Base-by-base conservation (phyloP, 2,888 invertebrate species). In the Hydrotaea cyrtoneurina region DNA sequence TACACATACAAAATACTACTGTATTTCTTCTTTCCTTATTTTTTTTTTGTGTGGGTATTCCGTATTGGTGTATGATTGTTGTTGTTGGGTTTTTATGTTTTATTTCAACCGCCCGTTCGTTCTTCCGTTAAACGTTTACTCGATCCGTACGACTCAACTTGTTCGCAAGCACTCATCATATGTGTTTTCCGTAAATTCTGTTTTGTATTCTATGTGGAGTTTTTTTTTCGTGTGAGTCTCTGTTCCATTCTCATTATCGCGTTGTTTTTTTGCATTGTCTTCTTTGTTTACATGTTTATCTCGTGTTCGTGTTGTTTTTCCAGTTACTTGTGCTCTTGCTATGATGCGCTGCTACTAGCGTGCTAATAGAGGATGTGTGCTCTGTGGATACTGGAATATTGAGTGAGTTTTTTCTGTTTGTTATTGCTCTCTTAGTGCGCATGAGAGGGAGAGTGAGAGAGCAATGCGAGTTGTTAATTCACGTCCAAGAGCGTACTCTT, bases 121-220 rank as follows among this genome's bases (percentile, higher is more conserved):
- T 85, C 53, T 71, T 71, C 85, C 85, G 85, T 64, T 82, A 31
- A 31, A 74, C 75, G 43, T 74, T 79, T 66, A 82, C 73, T 74
- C 81, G 59, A 73, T 26, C 31, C 85, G 85, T 36, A 69, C 85
- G 53, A 82, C 79, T 82, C 85, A 79, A 82, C 79, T 85, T 77
- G 81, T 85, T 82, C 79, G 77, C 31, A 71, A 85, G 69, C 82
- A 85, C 82, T 85, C 85, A 71, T 79, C 59, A 69, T 66, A 79
- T 31, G 78, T 75, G 78, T n/a, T n/a, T 69, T 23, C 64, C 62
- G 64, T 78, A 64, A 79, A 82, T 79, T 84, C 78, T 80, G 71
- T 69, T 78, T 74, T 55, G 78, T 62, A 71, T 76, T 76, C 85
- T 79, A 73, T 81, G 79, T 78, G 73, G 64, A 74, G 53, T 76